phyloP scores from a whole-genome alignment of 2,797 vertebrate species.

The Pangasius djambal region DNA sequence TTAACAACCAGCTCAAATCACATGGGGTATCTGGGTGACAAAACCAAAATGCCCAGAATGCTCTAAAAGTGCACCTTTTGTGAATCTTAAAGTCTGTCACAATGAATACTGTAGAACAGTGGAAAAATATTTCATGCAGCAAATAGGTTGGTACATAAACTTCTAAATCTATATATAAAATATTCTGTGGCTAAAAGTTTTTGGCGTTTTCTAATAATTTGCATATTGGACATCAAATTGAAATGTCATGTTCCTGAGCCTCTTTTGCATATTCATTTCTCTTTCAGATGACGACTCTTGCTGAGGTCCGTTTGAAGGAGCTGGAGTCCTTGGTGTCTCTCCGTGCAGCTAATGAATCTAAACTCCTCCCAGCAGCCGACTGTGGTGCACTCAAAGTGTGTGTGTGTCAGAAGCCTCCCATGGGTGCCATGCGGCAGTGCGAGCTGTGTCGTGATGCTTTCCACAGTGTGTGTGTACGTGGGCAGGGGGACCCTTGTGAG shows the following conservation, averaged over 20 bases:
- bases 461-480: slow-evolving; percentile 85
- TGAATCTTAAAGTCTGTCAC: neutral
- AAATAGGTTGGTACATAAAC: neutral
- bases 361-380: slow-evolving; percentile 82
- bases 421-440: slow-evolving; percentile 92
- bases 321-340: slow-evolving; percentile 87
- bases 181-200: neutral
- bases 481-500: slow-evolving; percentile 56
- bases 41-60: neutral
- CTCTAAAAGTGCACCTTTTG: neutral
- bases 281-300: slow-evolving; percentile 87
- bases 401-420: slow-evolving; percentile 87
- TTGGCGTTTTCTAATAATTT: neutral
- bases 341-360: slow-evolving; percentile 87
- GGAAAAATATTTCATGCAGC: neutral
- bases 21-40: neutral
- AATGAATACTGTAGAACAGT: neutral
- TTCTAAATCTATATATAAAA: neutral
- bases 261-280: slow-evolving; percentile 15
- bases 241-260: neutral
- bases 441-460: slow-evolving; percentile 95
- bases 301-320: slow-evolving; percentile 86
- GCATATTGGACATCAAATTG: neutral
- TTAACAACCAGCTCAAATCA: neutral
- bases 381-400: slow-evolving; percentile 85